Percentiles rank a stretch among this genome's conserved stretches.
Evolutionary conservation across 1,140 invertebrate genomes (phyloP).

Genomic region (Drosophila tani): DNA sequence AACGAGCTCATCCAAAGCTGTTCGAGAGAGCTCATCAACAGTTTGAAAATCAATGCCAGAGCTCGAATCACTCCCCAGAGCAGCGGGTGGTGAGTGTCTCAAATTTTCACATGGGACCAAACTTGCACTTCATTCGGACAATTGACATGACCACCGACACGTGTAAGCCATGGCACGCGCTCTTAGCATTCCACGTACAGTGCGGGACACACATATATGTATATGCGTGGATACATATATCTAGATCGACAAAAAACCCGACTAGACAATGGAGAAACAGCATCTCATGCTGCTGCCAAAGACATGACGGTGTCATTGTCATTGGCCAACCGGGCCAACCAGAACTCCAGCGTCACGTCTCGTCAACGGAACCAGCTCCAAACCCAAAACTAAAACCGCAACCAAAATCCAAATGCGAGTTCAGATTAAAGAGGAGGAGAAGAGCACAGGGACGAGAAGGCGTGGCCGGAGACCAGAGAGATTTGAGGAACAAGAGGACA

Average conservation of each 20-base stretch:
- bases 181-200: conserved; percentile 24
- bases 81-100: conserved; percentile 31
- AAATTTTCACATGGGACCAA: conserved; percentile 40
- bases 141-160: conserved; percentile 78
- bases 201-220: conserved; percentile 10
- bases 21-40: conserved; percentile 24
- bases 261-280: conserved; percentile 50
- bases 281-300: conserved; percentile 37
- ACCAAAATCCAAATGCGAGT: conserved; percentile 57
- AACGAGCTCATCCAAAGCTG: conserved; percentile 1
- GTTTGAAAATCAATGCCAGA: conserved; percentile 37
- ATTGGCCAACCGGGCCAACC: conserved; percentile 58
- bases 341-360: conserved; percentile 66
- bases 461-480: conserved; percentile 12
- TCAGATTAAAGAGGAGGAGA: conserved; percentile 40
- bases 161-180: conserved; percentile 68
- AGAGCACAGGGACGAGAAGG: conserved; percentile 7
- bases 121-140: conserved; percentile 66
- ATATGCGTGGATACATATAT: conserved; percentile 2
- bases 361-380: conserved; percentile 66
- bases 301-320: conserved; percentile 67
- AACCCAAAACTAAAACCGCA: conserved; percentile 50
- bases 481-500: conserved; percentile 31
- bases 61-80: conserved; percentile 19
- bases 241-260: conserved; percentile 13